Evolutionary conservation across 2,113 vertebrate genomes (phyloP), one percentile per base, ranked within the genome.

Genomic region (Sphyrna mokarran): DNA sequence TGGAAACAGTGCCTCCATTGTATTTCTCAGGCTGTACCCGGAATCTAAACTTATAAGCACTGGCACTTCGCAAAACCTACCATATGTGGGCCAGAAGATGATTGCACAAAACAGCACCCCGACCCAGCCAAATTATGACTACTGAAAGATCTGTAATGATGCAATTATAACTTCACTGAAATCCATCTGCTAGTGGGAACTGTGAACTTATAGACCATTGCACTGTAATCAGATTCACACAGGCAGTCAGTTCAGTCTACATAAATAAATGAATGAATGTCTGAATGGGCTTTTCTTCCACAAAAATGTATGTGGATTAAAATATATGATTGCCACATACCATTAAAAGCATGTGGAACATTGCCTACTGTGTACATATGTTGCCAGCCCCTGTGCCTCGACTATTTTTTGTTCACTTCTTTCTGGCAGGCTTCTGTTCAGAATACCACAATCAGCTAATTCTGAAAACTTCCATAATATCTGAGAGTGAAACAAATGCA

Each of bases 201-300:
- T 76, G 69, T 95, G 68, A 95, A 76, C 94, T 95, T 72, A 70
- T 70, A 72, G 94, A 29, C 69, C 43, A 54, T 69, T 72, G 43
- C 68, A 95, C 68, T 48, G 94, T 29, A 95, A 95, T 95, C 94
- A 95, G 94, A 95, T 48, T 95, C 66, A 70, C 69, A 95, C 94
- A 95, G 94, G 68, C 94, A 72, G 94, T 95, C 69, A 95, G 23
- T 95, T 95, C 94, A 95, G 22, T 48, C 94, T 95, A n/a, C 68
- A 95, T 72, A 95, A 95, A 95, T 95, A 95, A 95, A 95, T 95
- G 94, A 72, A 95, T 95, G 94, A 95, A 95, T 72, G 69, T 95
- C 94, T 95, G 94, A 72, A 95, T 95, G 68, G 43, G 48, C 94
- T 76, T 95, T 95, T 94, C 43, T 95, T 95, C 69, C 69, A 95